phyloP scores from a whole-genome alignment of 35 echinoderm and acorn worm genomes.

The Apostichopus parvimensis region DNA sequence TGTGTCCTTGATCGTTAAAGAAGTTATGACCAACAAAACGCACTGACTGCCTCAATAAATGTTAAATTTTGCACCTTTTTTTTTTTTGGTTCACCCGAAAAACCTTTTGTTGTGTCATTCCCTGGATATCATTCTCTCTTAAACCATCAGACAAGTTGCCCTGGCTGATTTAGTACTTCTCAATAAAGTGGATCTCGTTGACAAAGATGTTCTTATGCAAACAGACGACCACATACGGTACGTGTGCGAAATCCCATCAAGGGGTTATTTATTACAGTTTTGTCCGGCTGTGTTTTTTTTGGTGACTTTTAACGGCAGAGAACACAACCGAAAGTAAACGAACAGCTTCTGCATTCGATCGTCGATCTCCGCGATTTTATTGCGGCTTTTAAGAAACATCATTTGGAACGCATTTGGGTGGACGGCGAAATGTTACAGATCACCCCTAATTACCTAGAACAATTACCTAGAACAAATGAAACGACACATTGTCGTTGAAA shows the following conservation, averaged over 20 bases:
- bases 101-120: neutral
- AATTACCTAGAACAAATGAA: too few species aligned
- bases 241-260: neutral
- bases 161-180: slow-evolving; percentile 91
- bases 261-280: neutral
- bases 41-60: neutral
- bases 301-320: neutral
- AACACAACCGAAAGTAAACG: too few species aligned
- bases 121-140: neutral
- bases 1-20: too few species aligned
- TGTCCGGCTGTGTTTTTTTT: neutral
- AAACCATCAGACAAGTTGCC: slow-evolving; percentile 79
- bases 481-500: too few species aligned
- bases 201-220: slow-evolving; percentile 51
- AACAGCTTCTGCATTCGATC: too few species aligned
- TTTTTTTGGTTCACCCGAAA: neutral
- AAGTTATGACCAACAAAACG: too few species aligned
- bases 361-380: too few species aligned
- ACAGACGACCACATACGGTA: slow-evolving; percentile 42
- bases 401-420: too few species aligned
- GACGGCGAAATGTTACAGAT: too few species aligned
- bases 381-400: too few species aligned
- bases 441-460: too few species aligned
- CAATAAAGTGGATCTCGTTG: slow-evolving; percentile 84
- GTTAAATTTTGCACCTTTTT: neutral